Conservation (phyloP, 2,113 vertebrate species). For the Polypterus bichir region DNA sequence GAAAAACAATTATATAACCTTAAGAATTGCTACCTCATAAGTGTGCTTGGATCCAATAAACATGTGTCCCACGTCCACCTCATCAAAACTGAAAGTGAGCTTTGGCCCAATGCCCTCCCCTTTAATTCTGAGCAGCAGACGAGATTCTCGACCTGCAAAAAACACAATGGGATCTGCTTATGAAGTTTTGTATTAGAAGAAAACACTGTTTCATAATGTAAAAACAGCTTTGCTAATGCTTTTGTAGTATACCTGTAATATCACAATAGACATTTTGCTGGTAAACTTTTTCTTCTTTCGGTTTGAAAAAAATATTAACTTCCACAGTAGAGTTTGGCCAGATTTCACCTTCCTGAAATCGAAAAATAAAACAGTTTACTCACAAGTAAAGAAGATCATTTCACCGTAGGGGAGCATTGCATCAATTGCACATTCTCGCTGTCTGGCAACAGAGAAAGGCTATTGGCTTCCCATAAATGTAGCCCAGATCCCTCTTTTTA, state of each 20-base stretch:
- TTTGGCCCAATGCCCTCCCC: conserved; percentile 66
- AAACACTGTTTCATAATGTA: too few relatives aligned
- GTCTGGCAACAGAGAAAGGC: too few relatives aligned
- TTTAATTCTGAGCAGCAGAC: conserved; percentile 56
- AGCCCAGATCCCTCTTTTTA: too few relatives aligned
- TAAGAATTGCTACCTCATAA: conserved; percentile 49
- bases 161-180: too few relatives aligned
- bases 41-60: conserved; percentile 44
- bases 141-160: conserved; percentile 53
- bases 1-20: too few relatives aligned
- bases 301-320: conserved; percentile 61
- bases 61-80: conserved; percentile 54
- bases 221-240: too few relatives aligned
- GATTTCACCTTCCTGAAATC: conserved; percentile 60
- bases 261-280: conserved; percentile 62
- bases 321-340: conserved; percentile 56
- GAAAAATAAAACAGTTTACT: conserved; percentile 19
- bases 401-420: too few relatives aligned
- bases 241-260: conserved; percentile 54
- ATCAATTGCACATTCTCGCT: too few relatives aligned
- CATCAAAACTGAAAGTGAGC: conserved; percentile 46
- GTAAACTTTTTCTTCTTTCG: conserved; percentile 52
- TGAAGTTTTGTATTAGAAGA: too few relatives aligned
- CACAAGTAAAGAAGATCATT: background rate
- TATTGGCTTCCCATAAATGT: too few relatives aligned